Base-by-base conservation (phyloP, 2,113 vertebrate species). In the Planiliza haematocheilus region DNA sequence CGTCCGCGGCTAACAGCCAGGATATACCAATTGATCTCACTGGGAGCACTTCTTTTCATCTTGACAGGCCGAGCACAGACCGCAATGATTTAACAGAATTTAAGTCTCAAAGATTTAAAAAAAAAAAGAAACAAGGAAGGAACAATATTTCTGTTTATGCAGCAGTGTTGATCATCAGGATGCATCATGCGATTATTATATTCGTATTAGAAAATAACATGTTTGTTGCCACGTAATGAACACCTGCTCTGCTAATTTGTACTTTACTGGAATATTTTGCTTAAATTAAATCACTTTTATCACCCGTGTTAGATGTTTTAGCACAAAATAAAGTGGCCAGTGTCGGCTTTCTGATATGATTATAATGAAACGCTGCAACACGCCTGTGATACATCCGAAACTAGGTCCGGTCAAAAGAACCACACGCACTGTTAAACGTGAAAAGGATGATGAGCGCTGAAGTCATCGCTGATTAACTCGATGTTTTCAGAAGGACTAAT, bases 11-110 rank as follows among this genome's bases (percentile, higher is more conserved):
- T 55, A 59, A 75, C 71, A 77, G 55, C 50, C 71, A 74, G 85
- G 70, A 72, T 84, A 48, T 41, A 71, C 61, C 64, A 1, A 86
- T 89, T 80, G 88, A 89, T 88, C 75, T 45, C 10, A 68, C 69
- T 66, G 17, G 17, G 63, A 84, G 58, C 41, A 4, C 70, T 77
- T 59, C 61, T n/a, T 65, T 71, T 77, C 79, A 64, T 48, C 34
- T 62, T 13, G 43, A 30, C 45, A 21, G 4, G 49, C 53, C 43
- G 39, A 62, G 38, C 64, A 43, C 37, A 42, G 45, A 79, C 42
- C 8, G 73, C 61, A 52, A 18, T 7, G 17, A 64, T 52, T 49
- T 43, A 53, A 76, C 38, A 6, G 42, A 58, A 30, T 30, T 30
- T 30, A 30, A 30, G 24, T 5, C 24, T 30, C 2, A 30, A 30